Conservation (phyloP, 2,797 vertebrate species). For the Bucorvus abyssinicus region DNA sequence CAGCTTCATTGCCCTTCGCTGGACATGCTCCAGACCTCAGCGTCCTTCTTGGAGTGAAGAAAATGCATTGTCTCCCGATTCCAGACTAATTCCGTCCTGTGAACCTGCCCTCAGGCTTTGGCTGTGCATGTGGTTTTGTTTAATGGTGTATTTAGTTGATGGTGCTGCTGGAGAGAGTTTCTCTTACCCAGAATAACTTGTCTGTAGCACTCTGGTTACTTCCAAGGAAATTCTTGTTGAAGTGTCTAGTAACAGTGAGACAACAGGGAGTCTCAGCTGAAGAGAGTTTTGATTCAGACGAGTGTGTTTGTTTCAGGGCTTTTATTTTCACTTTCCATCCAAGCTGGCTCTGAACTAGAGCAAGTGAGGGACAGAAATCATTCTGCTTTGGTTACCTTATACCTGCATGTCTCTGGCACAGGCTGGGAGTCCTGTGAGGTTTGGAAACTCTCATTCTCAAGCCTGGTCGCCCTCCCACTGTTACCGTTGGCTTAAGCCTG, state of each 20-base stretch:
- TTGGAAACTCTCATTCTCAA: not conserved
- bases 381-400: not conserved
- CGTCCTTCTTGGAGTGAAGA: not conserved
- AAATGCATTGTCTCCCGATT: not conserved
- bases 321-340: not conserved
- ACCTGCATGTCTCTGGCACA: not conserved
- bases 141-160: not conserved
- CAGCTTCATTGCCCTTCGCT: too few species aligned
- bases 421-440: not conserved
- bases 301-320: not conserved
- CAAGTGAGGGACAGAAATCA: not conserved
- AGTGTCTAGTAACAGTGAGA: not conserved
- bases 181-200: not conserved
- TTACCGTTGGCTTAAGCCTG: not conserved
- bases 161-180: not conserved
- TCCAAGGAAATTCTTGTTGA: not conserved
- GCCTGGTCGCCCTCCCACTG: not conserved
- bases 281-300: not conserved
- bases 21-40: too few species aligned
- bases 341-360: not conserved
- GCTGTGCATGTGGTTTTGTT: not conserved
- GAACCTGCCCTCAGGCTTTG: not conserved
- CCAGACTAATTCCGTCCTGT: not conserved
- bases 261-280: not conserved
- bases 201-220: not conserved